Conservation (phyloP, 2,113 vertebrate species). For the Mesoclemmys tuberculata region DNA sequence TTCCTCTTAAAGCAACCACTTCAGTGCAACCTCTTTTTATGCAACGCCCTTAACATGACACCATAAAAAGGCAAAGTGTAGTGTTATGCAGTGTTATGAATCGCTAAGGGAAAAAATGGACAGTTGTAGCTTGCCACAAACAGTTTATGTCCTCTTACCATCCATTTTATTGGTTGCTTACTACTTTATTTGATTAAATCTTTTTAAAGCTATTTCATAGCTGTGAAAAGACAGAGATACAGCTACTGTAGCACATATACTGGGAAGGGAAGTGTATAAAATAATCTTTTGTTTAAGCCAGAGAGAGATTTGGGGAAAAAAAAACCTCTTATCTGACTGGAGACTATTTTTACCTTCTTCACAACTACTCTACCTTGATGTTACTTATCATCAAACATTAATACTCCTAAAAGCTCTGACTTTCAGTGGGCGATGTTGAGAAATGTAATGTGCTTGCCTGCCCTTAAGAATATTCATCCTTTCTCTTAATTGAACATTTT, state of each 20-base stretch:
- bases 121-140: not conserved
- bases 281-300: constrained; percentile 39
- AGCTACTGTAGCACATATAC: not conserved
- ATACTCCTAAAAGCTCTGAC: constrained; percentile 71
- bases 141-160: rapidly evolving
- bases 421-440: constrained; percentile 15
- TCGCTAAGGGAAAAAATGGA: not conserved
- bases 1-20: not conserved
- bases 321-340: constrained; percentile 41
- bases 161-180: not conserved
- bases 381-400: constrained; percentile 74
- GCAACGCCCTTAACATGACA: not conserved
- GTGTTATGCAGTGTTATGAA: not conserved
- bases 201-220: not conserved
- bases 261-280: not conserved
- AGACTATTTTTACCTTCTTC: constrained; percentile 66
- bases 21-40: not conserved
- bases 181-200: constrained; percentile 13
- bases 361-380: constrained; percentile 56
- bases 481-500: constrained; percentile 43
- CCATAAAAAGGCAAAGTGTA: not conserved
- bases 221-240: not conserved
- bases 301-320: constrained; percentile 33
- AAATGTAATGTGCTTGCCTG: constrained; percentile 53
- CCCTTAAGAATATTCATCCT: constrained; percentile 54